Evolutionary conservation across 2,888 invertebrate species (phyloP).

Genomic region (Zygaena filipendulae): DNA sequence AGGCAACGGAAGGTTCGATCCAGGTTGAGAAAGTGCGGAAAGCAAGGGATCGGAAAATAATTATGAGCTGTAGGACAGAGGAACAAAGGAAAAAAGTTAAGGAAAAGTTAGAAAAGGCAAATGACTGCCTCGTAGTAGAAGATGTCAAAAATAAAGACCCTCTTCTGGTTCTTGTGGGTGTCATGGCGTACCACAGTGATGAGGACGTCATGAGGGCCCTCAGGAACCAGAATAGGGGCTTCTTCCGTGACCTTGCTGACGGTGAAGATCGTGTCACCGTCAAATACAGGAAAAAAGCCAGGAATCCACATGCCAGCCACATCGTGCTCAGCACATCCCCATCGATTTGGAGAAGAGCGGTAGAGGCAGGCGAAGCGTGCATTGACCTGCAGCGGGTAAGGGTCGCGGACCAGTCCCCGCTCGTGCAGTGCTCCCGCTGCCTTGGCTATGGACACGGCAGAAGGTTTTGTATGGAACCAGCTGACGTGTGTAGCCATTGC

Average conservation of each 20-base stretch:
- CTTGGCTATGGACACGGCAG: no score
- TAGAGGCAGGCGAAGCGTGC: not conserved
- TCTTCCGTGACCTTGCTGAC: not conserved
- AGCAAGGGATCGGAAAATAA: no score
- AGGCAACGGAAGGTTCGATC: constrained; percentile 8
- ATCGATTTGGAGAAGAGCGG: not conserved
- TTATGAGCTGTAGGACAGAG: constrained; percentile 7
- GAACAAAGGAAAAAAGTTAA: constrained; percentile 7
- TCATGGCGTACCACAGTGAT: no score
- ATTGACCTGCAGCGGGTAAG: no score
- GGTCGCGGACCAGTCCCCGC: no score
- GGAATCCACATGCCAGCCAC: constrained; percentile 2
- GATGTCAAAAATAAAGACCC: no score
- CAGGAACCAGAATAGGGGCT: no score
- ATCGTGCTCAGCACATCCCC: constrained; percentile 2
- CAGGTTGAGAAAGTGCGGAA: constrained; percentile 6
- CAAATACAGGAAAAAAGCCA: constrained; percentile 1
- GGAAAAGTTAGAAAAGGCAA: constrained; percentile 3
- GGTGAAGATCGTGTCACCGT: constrained; percentile 1
- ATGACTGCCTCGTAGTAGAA: constrained; percentile 2
- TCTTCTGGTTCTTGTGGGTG: no score
- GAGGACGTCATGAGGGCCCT: no score
- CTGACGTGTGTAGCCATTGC: constrained; percentile 7
- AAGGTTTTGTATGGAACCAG: constrained; percentile 4
- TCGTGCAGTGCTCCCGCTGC: no score